These are phyloP conservation scores for Anas platyrhynchos DNA, from an alignment of 2,113 vertebrate genomes.

Conservation along the genomic window DNA sequence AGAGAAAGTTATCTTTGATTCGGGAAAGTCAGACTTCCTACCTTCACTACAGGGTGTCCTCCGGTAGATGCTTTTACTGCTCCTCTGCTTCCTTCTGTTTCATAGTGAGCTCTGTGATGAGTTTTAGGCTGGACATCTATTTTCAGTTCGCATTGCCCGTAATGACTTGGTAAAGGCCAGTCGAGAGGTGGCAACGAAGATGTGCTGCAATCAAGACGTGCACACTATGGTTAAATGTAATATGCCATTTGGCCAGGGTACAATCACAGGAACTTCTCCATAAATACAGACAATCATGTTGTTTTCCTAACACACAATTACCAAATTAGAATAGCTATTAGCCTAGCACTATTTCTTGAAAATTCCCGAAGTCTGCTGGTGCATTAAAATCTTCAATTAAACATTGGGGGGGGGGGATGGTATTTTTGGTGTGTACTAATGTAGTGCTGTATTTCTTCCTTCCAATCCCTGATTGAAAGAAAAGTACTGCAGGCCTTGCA, in stretches of 20 bases:
- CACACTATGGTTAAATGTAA: slow-evolving; percentile 15
- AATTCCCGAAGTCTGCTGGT: not conserved
- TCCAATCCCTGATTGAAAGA: not conserved
- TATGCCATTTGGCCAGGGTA: not conserved
- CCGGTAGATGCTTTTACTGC: slow-evolving; percentile 95
- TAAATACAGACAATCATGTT: not conserved
- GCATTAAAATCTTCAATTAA: not conserved
- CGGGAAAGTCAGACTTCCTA: slow-evolving; percentile 71
- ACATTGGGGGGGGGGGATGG: not conserved
- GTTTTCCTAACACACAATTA: not conserved
- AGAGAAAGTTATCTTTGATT: not conserved
- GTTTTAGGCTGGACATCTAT: slow-evolving; percentile 98
- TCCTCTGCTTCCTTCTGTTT: slow-evolving; percentile 98
- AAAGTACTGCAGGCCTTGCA: not conserved
- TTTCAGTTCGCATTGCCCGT: slow-evolving; percentile 94
- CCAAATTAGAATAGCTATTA: not conserved
- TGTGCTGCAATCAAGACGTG: slow-evolving; percentile 83
- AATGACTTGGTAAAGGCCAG: slow-evolving; percentile 95
- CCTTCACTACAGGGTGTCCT: slow-evolving; percentile 97
- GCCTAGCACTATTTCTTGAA: not conserved
- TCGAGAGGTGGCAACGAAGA: slow-evolving; percentile 96
- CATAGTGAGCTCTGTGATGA: slow-evolving; percentile 98
- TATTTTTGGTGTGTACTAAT: not conserved
- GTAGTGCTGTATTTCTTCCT: not conserved
- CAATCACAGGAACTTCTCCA: not conserved